Evolutionary conservation across 2,797 vertebrate genomes (phyloP), one percentile per base, ranked within the genome.

Genomic region (Carcharodon carcharias): DNA sequence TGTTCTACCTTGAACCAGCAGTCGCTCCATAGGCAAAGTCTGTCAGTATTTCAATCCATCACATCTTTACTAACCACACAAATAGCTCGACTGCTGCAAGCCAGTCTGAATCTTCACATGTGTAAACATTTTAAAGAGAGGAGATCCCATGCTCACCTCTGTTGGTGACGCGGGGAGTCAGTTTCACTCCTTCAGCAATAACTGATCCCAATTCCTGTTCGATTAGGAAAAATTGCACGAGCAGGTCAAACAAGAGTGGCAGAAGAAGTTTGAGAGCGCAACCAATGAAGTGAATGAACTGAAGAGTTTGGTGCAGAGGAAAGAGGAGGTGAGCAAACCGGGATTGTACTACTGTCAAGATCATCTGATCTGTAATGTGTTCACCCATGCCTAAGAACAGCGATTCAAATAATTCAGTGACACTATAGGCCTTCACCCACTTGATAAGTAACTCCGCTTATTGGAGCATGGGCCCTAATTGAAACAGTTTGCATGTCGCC

Each of bases 161-260:
- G 40, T 61, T 89, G 80, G 14, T 26, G 28, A 65, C 23, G 65
- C 1, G 65, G 21, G 35, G 35, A 14, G 12, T 3, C 9, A 1
- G 35, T 26, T 45, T 93, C 61, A 45, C 3, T 45, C 61, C 18
- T 67, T 45, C 9, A 18, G 63, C 26, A 93, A 5, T 65, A 65
- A 93, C 63, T 1, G 63, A 7, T 93, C n/a, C 7, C 31, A 3
- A 1, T 93, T 96, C 97, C 96, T 50, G 23, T 26, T 58, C 71
- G 96, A 96, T 96, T 96, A 99, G 99, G 99, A 99, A 97, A 99
- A 99, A 96, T 97, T 97, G 80, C 98, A 97, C 93, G 98, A 99
- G 97, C 99, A 99, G 97, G 97, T 98, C 96, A 98, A 97, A 96
- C 98, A 98, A 96, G 98, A 99, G 58, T 98, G 99, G 96, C 98